These are phyloP conservation scores for Sula dactylatra DNA, from an alignment of 2,113 vertebrate species.

Conservation along the genomic window DNA sequence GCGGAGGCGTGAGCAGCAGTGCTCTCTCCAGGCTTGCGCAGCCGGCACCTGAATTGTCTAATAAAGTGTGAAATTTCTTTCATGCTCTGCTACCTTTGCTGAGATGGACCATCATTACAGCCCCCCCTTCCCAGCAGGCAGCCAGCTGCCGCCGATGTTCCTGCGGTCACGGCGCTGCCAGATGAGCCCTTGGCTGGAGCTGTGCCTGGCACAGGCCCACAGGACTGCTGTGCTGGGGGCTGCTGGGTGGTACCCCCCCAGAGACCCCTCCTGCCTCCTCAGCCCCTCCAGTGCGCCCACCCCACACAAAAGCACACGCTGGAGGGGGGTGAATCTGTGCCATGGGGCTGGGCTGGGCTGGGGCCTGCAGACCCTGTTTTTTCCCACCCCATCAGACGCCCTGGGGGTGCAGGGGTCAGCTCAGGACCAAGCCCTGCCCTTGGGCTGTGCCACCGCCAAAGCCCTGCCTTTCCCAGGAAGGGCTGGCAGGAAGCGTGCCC, in stretches of 20 bases:
- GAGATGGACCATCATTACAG: slow-evolving; percentile 22
- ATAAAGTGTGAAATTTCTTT: slow-evolving; percentile 82
- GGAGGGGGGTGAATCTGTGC: not conserved
- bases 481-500: not conserved
- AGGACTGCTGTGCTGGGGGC: rapidly evolving
- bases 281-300: not conserved
- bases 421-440: not conserved
- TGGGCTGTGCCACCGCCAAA: not conserved
- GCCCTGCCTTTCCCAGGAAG: not conserved
- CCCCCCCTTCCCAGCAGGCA: not conserved
- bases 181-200: slow-evolving; percentile 5
- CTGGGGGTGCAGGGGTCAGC: not conserved
- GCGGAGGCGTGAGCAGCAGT: not conserved
- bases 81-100: slow-evolving; percentile 60
- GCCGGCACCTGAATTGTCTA: slow-evolving; percentile 70
- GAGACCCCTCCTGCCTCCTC: not conserved
- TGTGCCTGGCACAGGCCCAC: not conserved
- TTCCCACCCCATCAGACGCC: not conserved
- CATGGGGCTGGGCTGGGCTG: not conserved
- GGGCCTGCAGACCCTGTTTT: not conserved
- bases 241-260: not conserved
- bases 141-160: not conserved
- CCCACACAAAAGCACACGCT: not conserved
- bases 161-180: not conserved
- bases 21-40: slow-evolving; percentile 19